Base-by-base conservation (phyloP, 2,888 invertebrate species). In the Drosophila neutralis region DNA sequence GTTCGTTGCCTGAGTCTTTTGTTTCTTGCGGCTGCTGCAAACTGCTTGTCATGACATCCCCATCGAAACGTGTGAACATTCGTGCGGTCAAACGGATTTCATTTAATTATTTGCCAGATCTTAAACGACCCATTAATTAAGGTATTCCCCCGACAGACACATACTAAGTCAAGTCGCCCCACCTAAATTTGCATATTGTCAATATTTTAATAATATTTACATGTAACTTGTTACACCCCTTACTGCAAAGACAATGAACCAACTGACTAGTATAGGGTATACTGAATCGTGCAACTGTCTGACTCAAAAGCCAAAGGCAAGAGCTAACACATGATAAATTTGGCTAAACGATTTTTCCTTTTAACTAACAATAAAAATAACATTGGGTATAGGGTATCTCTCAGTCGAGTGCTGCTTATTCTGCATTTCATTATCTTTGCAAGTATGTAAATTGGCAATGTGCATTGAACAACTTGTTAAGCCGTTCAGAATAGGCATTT, bases 1-100 rank as follows among this genome's bases (percentile, higher is more conserved):
- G 83, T 88, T 90, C 74, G 90, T 71, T 67, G 83, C 80, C 67
- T 65, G 52, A 76, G 90, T 84, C 89, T 76, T 88, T 90, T 67
- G 83, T 76, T 80, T 73, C 53, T 49, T 21, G 24, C 5, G n/a
- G 29, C 11, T 36, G 36, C 56, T 13, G 24, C 35, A 68, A 68
- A 56, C 8, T 38, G 67, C 54, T 48, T 54, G 77, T 81, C 77
- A 77, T 81, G 31, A 38, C 40, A 45, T 42, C 15, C 15, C 36
- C 42, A 48, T 58, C 53, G 53, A 53, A 18, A 62, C 53, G 56
- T 42, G 59, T 33, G 21, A 29, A 35, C 21, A 21, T 36, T 68
- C 82, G 78, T 78, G 78, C 58, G 42, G 31, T 24, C 49, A 78
- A 72, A 78, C 74, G 57, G 68, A 78, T 69, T 73, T 61, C 64